Percentiles rank a stretch among this genome's conserved stretches.
Conservation (phyloP, 1,140 invertebrate species). For the Drosophila lacertosa region DNA sequence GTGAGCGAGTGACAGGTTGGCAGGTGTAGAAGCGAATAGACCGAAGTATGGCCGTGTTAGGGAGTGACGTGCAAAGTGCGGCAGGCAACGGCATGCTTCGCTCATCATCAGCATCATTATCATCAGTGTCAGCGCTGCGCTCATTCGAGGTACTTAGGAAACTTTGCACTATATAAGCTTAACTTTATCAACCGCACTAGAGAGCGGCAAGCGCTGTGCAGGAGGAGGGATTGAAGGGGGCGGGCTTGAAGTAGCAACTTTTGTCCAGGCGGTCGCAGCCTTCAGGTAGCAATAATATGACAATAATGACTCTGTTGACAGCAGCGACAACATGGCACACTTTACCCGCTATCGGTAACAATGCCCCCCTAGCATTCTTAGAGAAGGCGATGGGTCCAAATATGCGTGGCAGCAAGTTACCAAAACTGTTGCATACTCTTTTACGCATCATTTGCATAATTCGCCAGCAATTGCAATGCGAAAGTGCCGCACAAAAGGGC, state of each 20-base stretch:
- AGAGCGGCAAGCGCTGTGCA: neutral
- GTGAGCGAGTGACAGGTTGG: constrained; percentile 65
- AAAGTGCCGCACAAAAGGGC: neutral
- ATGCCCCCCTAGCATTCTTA: neutral
- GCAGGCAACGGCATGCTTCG: constrained; percentile 5
- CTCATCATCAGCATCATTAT: constrained; percentile 23
- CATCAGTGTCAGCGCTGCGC: constrained; percentile 36
- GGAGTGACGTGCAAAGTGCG: neutral
- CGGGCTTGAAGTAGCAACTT: neutral
- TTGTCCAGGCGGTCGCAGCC: neutral
- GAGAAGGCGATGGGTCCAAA: neutral
- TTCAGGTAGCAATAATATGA: constrained; percentile 65
- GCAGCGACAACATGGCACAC: constrained; percentile 29
- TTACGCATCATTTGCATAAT: constrained; percentile 15
- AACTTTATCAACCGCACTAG: constrained; percentile 56
- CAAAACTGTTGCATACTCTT: constrained; percentile 35
- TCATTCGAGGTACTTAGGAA: constrained; percentile 64
- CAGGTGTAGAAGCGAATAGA: constrained; percentile 6
- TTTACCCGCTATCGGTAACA: neutral
- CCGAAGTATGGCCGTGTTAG: neutral
- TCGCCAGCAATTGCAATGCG: neutral
- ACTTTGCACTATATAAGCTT: constrained; percentile 69
- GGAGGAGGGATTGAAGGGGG: neutral
- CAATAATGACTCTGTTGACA: constrained; percentile 73
- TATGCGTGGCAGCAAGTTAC: neutral